Evolutionary conservation across 2,888 invertebrate species (phyloP), one percentile per base, ranked within the genome.

Genomic region (Calameuta idolon): DNA sequence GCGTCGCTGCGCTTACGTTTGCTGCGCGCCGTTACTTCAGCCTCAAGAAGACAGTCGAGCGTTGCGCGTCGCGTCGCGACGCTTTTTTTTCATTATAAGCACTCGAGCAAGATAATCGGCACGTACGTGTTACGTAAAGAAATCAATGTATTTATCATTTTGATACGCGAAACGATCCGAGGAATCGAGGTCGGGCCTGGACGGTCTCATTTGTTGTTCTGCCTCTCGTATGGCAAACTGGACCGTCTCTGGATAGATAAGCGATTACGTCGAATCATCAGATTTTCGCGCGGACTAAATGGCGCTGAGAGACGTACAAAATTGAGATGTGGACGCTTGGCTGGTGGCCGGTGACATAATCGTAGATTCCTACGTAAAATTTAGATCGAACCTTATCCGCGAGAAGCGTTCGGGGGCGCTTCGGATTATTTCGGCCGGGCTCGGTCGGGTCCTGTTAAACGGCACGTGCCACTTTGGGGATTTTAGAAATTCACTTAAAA

Each of bases 321-420:
- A 0, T 12, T 12, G 12, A 11, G 12, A 12, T 3, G 12, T 23
- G 23, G 23, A 55, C 0, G 23, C 23, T 55, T 23, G 9, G 23
- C 55, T 15, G n/a, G n/a, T n/a, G 75, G 74, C 77, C 75, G 81
- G 79, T 81, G 79, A 78, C 78, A 82, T 80, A 83, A 81, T 77
- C 81, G 82, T 83, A 82, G 80, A 83, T 35, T 76, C 55, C 55
- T 23, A 34, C 33, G 79, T 75, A 80, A 81, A 83, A 84, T 83
- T 83, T 82, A 81, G 83, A 82, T 81, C 79, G 23, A 55, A 55
- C 23, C 23, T 55, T 55, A 55, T 55, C 23, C 23, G 9, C 23
- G 23, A 1, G 2, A 55, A 2, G 55, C 23, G 55, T 23, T 55
- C 55, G 55, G 55, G 55, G 23, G 2, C 2, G 23, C 23, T 55